A percentile compares a stretch with the other conserved stretches of the same genome.
Conservation (phyloP, 2,888 invertebrate species). For the Polymixis flavicincta region DNA sequence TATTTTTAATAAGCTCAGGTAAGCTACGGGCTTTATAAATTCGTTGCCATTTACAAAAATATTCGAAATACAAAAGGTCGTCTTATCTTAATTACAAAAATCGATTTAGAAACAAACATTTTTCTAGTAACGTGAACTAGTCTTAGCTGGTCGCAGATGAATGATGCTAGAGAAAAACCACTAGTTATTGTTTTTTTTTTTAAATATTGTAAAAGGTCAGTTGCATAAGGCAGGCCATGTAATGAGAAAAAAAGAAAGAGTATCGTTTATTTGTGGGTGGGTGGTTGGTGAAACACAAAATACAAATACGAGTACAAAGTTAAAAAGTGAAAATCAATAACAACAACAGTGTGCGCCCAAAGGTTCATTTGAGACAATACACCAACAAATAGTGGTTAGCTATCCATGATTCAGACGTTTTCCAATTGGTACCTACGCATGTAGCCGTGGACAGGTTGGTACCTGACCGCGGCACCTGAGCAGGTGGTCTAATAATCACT, state of each 20-base stretch:
- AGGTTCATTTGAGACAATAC: too few species aligned
- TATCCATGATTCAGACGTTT: not conserved
- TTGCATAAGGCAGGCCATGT: not conserved
- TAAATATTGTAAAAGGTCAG: not conserved
- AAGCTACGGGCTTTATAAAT: not conserved
- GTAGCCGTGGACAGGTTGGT: not conserved
- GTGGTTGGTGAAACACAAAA: too few species aligned
- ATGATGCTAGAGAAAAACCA: not conserved
- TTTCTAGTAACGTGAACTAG: not conserved
- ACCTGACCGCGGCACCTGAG: too few species aligned
- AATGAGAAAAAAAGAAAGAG: too few species aligned
- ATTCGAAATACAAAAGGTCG: not conserved
- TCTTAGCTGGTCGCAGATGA: not conserved
- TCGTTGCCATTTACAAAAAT: not conserved
- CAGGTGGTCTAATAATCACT: not conserved
- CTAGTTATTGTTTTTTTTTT: too few species aligned
- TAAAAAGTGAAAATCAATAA: too few species aligned
- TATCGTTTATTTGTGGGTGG: too few species aligned
- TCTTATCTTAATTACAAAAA: not conserved
- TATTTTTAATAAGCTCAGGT: not conserved
- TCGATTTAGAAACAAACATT: not conserved
- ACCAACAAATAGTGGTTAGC: too few species aligned
- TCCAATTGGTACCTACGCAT: not conserved
- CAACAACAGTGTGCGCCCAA: too few species aligned
- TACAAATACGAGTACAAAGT: too few species aligned